phyloP scores from a whole-genome alignment of 2,888 invertebrate genomes.

The Gibbula magus region DNA sequence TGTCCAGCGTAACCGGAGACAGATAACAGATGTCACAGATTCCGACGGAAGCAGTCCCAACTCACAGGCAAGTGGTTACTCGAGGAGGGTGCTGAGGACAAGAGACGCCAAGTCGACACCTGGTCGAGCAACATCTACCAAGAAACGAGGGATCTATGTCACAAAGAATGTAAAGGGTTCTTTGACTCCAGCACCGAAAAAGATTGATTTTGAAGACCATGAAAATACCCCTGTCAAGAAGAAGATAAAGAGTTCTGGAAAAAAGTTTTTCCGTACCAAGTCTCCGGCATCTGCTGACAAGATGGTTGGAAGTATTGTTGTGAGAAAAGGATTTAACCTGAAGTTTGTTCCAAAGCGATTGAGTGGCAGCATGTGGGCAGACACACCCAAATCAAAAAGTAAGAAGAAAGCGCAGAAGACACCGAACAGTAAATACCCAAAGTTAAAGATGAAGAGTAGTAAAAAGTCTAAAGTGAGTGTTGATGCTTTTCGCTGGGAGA shows the following conservation, averaged over 20 bases:
- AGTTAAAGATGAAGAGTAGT: not conserved
- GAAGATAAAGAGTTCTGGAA: slow-evolving; percentile 29
- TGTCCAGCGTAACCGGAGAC: not conserved
- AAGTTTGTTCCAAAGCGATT: slow-evolving; percentile 54
- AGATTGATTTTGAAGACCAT: not conserved
- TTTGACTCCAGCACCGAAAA: not conserved
- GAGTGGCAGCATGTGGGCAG: not conserved
- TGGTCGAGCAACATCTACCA: not conserved
- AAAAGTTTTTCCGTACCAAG: slow-evolving; percentile 60
- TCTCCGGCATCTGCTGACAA: slow-evolving; percentile 52
- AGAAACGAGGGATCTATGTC: not conserved
- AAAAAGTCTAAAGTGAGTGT: not conserved
- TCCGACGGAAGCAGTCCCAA: not conserved
- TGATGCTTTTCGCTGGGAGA: slow-evolving; percentile 13
- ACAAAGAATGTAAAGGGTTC: slow-evolving; percentile 1
- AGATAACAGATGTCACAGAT: not conserved
- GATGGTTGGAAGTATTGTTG: slow-evolving; percentile 47
- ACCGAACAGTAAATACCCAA: not conserved
- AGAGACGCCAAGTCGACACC: not conserved
- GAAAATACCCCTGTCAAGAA: not conserved
- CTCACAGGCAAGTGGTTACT: not conserved
- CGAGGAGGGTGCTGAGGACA: not conserved
- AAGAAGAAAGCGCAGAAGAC: slow-evolving; percentile 28
- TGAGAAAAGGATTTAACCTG: slow-evolving; percentile 59
- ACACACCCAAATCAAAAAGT: not conserved